phyloP scores from a whole-genome alignment of 92 coral and sea anemone species.

The Parazoanthus swiftii region DNA sequence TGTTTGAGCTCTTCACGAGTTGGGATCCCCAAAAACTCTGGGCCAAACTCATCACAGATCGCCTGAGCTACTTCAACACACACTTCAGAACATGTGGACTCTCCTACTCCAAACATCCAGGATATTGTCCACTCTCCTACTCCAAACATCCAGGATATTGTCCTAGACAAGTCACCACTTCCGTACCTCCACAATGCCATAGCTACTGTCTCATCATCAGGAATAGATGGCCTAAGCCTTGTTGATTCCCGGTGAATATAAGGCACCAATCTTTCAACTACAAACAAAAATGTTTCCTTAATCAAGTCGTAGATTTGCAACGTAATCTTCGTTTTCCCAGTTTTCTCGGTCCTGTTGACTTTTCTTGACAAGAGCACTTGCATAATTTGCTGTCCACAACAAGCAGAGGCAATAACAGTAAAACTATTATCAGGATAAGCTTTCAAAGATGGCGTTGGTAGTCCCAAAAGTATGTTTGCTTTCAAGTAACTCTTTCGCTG shows the following conservation, averaged over 20 bases:
- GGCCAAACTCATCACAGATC: conserved; percentile 60
- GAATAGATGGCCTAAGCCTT: conserved; percentile 43
- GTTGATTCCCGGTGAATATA: conserved; percentile 32
- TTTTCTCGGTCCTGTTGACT: conserved; percentile 30
- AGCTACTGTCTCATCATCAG: conserved; percentile 43
- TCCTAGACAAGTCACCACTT: conserved; percentile 12
- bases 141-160: conserved; percentile 52
- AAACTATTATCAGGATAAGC: conserved; percentile 2
- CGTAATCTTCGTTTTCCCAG: conserved; percentile 41
- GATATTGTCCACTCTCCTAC: conserved; percentile 57
- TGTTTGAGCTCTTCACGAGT: conserved; percentile 53
- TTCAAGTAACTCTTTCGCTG: conserved; percentile 4
- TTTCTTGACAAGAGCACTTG: conserved; percentile 37
- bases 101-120: conserved; percentile 59
- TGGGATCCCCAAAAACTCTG: conserved; percentile 41
- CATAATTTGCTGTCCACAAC: conserved; percentile 32
- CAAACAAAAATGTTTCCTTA: conserved; percentile 41
- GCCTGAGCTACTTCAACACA: conserved; percentile 52
- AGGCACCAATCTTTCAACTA: conserved; percentile 45
- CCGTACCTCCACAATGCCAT: conserved; percentile 49
- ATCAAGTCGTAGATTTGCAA: conserved; percentile 45
- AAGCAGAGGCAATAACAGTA: conserved; percentile 32
- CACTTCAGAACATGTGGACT: conserved; percentile 46
- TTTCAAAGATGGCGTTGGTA: conserved; percentile 16
- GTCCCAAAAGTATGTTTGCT: conserved; percentile 23